phyloP scores from a whole-genome alignment of 2,797 vertebrate genomes.

The Periophthalmus magnuspinnatus region DNA sequence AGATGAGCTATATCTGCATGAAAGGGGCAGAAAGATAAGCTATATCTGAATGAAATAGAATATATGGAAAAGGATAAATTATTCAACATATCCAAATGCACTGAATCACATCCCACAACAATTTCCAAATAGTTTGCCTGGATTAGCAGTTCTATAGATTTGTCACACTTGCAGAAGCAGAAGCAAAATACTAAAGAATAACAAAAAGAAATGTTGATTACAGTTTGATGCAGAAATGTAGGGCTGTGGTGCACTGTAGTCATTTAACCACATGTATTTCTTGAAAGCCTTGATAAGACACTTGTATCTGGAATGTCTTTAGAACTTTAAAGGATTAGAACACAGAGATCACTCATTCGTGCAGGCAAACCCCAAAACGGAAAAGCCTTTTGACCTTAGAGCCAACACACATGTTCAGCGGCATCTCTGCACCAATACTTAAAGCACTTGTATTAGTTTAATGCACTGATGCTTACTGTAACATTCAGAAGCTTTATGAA shows the following conservation, averaged over 20 bases:
- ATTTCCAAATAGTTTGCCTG: neutral
- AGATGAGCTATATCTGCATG: no score
- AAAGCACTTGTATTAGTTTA: conserved; percentile 18
- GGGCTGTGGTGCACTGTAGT: neutral
- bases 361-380: no score
- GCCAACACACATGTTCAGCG: neutral
- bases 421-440: neutral
- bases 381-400: neutral
- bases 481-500: conserved; percentile 57
- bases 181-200: neutral
- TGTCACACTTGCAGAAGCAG: neutral
- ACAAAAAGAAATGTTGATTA: neutral
- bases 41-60: neutral
- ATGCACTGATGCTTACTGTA: conserved; percentile 43
- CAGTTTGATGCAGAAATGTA: neutral
- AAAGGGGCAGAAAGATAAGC: conserved; percentile 11
- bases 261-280: neutral
- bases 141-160: neutral
- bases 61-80: no score
- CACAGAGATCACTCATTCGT: neutral
- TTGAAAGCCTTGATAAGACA: neutral
- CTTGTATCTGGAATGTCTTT: neutral
- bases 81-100: neutral
- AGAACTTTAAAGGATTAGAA: neutral
- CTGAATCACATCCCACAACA: neutral